Percentiles rank a stretch among this genome's conserved stretches.
Evolutionary conservation across 2,113 vertebrate genomes (phyloP).

Genomic region (Eurypyga helias): DNA sequence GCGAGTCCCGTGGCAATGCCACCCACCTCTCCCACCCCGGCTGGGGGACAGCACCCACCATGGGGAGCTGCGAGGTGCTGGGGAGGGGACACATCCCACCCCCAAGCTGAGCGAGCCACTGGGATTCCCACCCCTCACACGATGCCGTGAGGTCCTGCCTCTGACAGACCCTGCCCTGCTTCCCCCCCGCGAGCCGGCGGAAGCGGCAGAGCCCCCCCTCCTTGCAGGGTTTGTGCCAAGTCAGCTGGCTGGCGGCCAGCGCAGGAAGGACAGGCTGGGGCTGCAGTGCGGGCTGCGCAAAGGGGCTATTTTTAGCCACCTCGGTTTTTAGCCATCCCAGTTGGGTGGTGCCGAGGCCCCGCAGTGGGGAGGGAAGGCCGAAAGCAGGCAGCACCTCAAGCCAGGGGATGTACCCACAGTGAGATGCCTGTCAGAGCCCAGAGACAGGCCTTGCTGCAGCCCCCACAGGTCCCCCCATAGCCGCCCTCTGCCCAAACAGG

Average conservation of each 20-base stretch:
- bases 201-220: neutral
- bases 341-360: conserved; percentile 6
- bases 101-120: rapidly evolving
- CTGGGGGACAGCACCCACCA: neutral
- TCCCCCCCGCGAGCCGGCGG: rapidly evolving
- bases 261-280: conserved; percentile 10
- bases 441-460: neutral
- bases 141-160: neutral
- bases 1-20: too few relatives aligned
- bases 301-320: conserved; percentile 77
- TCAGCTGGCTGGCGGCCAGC: conserved; percentile 71
- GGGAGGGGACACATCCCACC: neutral
- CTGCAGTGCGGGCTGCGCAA: conserved; percentile 61
- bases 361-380: neutral
- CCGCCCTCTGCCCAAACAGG: neutral
- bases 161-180: neutral
- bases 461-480: rapidly evolving
- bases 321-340: conserved; percentile 58
- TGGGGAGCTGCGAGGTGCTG: neutral
- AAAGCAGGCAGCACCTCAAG: neutral
- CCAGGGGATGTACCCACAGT: neutral
- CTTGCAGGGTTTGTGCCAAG: conserved; percentile 36
- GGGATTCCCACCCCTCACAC: rapidly evolving
- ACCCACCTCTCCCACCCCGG: neutral
- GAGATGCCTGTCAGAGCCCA: neutral